A percentile compares a stretch with the other conserved stretches of the same genome.
These are phyloP conservation scores for Heliconius himera DNA, from an alignment of 1,140 invertebrate genomes.

Conservation along the genomic window DNA sequence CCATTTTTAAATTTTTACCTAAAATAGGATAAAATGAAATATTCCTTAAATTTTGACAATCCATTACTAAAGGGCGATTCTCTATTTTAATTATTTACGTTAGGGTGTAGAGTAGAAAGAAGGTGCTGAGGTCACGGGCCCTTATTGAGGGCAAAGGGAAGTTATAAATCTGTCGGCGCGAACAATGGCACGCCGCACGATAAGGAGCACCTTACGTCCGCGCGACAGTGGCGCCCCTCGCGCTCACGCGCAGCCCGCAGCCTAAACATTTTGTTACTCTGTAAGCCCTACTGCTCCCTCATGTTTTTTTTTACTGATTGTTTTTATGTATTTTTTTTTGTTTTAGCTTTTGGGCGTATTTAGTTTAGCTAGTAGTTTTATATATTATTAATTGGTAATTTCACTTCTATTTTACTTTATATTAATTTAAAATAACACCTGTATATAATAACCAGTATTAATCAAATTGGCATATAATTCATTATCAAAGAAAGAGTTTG, in stretches of 20 bases:
- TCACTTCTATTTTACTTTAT: too few species aligned
- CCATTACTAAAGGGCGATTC: background rate
- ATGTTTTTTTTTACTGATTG: background rate
- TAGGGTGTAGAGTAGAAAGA: constrained; percentile 48
- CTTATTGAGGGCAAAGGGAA: constrained; percentile 80
- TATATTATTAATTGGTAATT: background rate
- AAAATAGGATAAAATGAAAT: background rate
- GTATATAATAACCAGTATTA: background rate
- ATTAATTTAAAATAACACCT: too few species aligned
- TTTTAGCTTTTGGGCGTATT: background rate
- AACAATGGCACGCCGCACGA: constrained; percentile 77
- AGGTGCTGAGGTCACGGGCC: constrained; percentile 72
- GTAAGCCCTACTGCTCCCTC: background rate
- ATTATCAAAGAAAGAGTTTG: background rate
- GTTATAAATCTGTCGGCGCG: constrained; percentile 78
- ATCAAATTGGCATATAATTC: background rate
- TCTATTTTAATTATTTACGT: constrained; percentile 39
- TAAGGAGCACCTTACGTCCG: constrained; percentile 73
- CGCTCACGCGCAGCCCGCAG: constrained; percentile 16
- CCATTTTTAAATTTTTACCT: background rate
- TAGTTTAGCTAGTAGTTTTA: background rate
- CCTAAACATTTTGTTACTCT: constrained; percentile 42
- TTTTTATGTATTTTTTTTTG: background rate
- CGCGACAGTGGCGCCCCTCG: constrained; percentile 52
- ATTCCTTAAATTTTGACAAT: background rate